Percentiles rank a stretch among this genome's conserved stretches.
phyloP scores from a whole-genome alignment of 1,140 invertebrate species.

The Papilio machaon region DNA sequence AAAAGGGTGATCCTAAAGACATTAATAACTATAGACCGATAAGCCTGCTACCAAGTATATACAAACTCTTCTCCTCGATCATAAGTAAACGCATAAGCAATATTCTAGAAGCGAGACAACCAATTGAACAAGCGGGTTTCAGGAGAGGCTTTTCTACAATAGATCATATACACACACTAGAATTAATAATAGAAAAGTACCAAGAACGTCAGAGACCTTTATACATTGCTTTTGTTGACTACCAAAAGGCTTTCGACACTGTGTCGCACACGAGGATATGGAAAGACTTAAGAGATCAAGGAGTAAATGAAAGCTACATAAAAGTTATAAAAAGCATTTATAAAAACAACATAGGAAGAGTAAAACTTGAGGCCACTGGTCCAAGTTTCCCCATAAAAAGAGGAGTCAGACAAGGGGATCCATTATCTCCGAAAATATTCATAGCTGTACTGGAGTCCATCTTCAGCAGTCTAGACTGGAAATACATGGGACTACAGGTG shows the following conservation, averaged over 20 bases:
- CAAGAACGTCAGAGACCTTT: neutral
- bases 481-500: too few species aligned
- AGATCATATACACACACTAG: constrained; percentile 13
- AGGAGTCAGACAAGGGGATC: too few species aligned
- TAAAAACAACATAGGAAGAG: too few species aligned
- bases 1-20: constrained; percentile 12
- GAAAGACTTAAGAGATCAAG: too few species aligned
- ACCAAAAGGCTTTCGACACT: constrained; percentile 47
- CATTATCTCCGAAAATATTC: too few species aligned
- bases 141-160: constrained; percentile 24
- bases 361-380: too few species aligned
- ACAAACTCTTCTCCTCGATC: constrained; percentile 8
- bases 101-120: constrained; percentile 17
- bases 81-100: neutral
- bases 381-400: too few species aligned
- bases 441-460: too few species aligned
- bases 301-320: too few species aligned
- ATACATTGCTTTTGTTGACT: constrained; percentile 44
- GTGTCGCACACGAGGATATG: neutral
- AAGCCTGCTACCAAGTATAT: neutral
- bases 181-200: constrained; percentile 13
- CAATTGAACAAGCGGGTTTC: constrained; percentile 3
- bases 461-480: too few species aligned
- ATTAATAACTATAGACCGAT: constrained; percentile 16
- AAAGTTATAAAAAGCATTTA: too few species aligned